Evolutionary conservation across 2,113 vertebrate genomes (phyloP).

Genomic region (zebrafish (Danio rerio)): DNA sequence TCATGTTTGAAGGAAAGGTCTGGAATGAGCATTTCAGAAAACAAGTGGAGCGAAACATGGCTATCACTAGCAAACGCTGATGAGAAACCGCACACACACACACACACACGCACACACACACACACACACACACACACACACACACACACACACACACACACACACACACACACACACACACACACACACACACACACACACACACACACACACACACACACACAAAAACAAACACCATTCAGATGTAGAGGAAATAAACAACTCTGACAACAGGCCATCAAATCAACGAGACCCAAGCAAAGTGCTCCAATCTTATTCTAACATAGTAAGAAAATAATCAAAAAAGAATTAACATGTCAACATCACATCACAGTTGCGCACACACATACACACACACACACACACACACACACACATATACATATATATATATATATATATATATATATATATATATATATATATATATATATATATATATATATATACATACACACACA

Average conservation of each 20-base stretch:
- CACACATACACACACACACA: no score
- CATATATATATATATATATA: no score
- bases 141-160: neutral
- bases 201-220: neutral
- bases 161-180: neutral
- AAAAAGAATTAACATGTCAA: neutral
- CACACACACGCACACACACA: neutral
- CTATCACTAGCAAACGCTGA: slow-evolving; percentile 1
- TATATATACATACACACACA: no score
- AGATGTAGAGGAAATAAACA: neutral
- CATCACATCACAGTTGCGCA: neutral
- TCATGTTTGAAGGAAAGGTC: slow-evolving; percentile 18
- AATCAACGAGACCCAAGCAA: neutral
- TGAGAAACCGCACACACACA: neutral
- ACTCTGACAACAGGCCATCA: slow-evolving; percentile 3
- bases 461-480: no score
- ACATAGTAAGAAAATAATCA: neutral
- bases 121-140: neutral
- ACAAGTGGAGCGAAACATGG: neutral
- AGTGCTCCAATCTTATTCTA: neutral
- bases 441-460: no score
- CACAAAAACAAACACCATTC: neutral
- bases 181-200: neutral
- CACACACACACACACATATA: no score
- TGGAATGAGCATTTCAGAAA: slow-evolving; percentile 15